Evolutionary conservation across 2,888 invertebrate genomes (phyloP).

Genomic region (Laothoe populi): DNA sequence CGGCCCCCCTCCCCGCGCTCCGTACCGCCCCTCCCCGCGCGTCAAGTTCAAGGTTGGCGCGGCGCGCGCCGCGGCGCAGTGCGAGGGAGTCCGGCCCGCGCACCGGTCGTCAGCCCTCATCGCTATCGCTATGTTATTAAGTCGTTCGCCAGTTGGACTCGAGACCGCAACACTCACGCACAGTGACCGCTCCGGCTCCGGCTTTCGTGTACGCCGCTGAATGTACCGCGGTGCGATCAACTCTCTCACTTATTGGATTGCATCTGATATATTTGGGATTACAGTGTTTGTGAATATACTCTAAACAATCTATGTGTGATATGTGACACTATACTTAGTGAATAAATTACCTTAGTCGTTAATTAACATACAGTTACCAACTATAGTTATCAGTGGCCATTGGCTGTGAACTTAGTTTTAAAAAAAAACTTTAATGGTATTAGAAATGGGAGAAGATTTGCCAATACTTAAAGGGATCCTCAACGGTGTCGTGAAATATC

Average conservation of each 20-base stretch:
- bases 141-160: slow-evolving; percentile 66
- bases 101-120: slow-evolving; percentile 83
- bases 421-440: slow-evolving; percentile 79
- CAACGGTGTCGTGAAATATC: slow-evolving; percentile 95
- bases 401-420: slow-evolving; percentile 81
- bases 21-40: slow-evolving; percentile 68
- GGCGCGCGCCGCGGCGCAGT: slow-evolving; percentile 85
- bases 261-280: slow-evolving; percentile 67
- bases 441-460: slow-evolving; percentile 94
- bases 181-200: slow-evolving; percentile 58
- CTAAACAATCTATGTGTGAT: slow-evolving; percentile 53
- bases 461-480: slow-evolving; percentile 96
- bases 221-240: slow-evolving; percentile 57
- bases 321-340: slow-evolving; percentile 69
- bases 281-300: slow-evolving; percentile 73
- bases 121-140: slow-evolving; percentile 73
- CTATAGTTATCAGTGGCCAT: slow-evolving; percentile 74
- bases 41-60: slow-evolving; percentile 86
- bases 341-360: slow-evolving; percentile 57
- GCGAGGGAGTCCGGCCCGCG: slow-evolving; percentile 85
- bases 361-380: slow-evolving; percentile 74
- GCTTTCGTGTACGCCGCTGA: slow-evolving; percentile 58
- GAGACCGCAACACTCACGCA: slow-evolving; percentile 70
- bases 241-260: slow-evolving; percentile 63
- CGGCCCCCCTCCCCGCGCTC: slow-evolving; percentile 73